Base-by-base conservation (phyloP, 1,140 invertebrate genomes). In the Penaeus chinensis region DNA sequence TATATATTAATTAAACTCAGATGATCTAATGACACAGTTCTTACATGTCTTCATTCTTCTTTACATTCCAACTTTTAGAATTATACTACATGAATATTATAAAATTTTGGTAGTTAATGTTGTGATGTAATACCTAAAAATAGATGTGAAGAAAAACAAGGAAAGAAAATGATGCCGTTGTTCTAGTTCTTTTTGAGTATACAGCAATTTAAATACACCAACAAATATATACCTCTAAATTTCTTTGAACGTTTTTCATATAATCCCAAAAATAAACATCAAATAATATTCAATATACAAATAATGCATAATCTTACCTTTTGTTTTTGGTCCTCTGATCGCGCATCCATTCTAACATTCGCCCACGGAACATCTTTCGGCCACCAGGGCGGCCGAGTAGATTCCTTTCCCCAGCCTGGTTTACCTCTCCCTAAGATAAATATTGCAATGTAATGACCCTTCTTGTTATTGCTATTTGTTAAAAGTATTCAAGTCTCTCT, bases 361-460 rank as follows among this genome's bases (percentile, higher is more conserved):
- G 98, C 98, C 98, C 98, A 99, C 1, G 98, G 98, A 89, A 99
- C 93, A 92, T 99, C 98, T 92, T 96, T 96, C 19, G 98, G 98
- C 98, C 98, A 99, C 98, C 98, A 99, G 2, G 96, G 95, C 69
- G 98, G 98, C 90, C 97, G 94, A 65, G 97, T 99, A 22, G 97
- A 98, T 91, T 98, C 97, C 91, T 98, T 95, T 0, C 98, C 98
- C 98, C 98, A 99, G 24, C 98, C 98, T 47, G 98, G 98, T 92
- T 99, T 99, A 69, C 98, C 98, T 89, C 98, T 93, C 1, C 98
- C 97, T 94, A 90, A 20, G 90, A 91, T 77, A 76, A 61, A 19
- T n/a, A 27, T 63, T 65, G 18, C 42, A 47, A 42, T 62, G 60
- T 32, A 63, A 22, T 85, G 32, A 42, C 32, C n/a, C n/a, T 16